These are phyloP conservation scores for Dendrocincla fuliginosa DNA, from an alignment of 2,797 vertebrate species.

Conservation along the genomic window DNA sequence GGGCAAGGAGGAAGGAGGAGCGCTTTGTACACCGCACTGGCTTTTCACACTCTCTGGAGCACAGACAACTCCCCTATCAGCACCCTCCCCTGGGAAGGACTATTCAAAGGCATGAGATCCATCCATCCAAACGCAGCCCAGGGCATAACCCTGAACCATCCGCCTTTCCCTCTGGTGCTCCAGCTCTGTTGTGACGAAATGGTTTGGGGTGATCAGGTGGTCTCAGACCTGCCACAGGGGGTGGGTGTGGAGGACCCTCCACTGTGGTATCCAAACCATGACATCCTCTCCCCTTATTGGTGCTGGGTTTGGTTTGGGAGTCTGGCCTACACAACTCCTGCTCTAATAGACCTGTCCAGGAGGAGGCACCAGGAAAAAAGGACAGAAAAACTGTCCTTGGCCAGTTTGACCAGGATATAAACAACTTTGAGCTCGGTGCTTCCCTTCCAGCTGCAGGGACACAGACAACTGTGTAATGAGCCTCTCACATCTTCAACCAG, in stretches of 20 bases:
- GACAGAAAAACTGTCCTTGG: not conserved
- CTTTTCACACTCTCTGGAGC: not conserved
- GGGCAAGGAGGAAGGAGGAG: not conserved
- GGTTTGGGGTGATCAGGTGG: not conserved
- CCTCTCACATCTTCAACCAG: fast-evolving
- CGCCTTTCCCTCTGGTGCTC: not conserved
- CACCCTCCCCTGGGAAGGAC: not conserved
- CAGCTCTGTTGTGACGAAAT: fast-evolving
- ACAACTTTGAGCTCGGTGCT: not conserved
- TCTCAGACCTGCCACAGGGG: not conserved
- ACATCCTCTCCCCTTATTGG: not conserved
- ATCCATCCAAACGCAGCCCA: not conserved
- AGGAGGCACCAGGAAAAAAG: not conserved
- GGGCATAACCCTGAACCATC: not conserved
- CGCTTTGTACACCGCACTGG: not conserved
- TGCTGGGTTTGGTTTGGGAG: fast-evolving
- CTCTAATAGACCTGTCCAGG: not conserved
- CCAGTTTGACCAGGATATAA: not conserved
- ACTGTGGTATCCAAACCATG: fast-evolving
- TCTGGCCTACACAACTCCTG: not conserved
- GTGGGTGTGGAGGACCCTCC: not conserved
- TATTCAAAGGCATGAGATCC: not conserved
- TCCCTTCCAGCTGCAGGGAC: not conserved
- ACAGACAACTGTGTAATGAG: not conserved
- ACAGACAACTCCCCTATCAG: not conserved